These are phyloP conservation scores for Tauraco hartlaubi DNA, from an alignment of 2,797 vertebrate genomes.

Conservation along the genomic window DNA sequence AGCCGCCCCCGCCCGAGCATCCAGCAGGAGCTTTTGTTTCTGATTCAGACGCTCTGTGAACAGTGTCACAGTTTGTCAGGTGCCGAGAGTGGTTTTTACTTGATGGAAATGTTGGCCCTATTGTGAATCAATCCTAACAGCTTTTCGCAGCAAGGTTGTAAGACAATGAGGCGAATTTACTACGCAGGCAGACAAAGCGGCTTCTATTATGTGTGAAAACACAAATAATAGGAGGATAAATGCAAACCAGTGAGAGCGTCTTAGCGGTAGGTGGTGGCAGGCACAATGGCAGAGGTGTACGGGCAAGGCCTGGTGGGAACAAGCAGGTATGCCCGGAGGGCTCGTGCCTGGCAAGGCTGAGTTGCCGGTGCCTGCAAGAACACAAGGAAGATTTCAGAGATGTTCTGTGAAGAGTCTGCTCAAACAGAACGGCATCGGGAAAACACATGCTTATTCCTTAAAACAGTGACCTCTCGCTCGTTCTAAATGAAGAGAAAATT, in stretches of 20 bases:
- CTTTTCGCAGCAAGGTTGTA: slow-evolving; percentile 62
- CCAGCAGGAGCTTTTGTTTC: not conserved
- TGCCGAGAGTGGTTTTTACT: slow-evolving; percentile 42
- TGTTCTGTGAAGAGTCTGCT: not conserved
- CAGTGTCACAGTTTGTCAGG: slow-evolving; percentile 53
- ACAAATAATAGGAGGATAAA: slow-evolving; percentile 75
- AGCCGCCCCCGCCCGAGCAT: fast-evolving
- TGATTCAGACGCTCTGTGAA: slow-evolving; percentile 19
- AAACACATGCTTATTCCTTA: not conserved
- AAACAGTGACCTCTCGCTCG: not conserved
- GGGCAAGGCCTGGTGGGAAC: slow-evolving; percentile 20
- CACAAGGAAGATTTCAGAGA: not conserved
- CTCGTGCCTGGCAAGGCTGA: not conserved
- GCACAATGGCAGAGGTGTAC: slow-evolving; percentile 46
- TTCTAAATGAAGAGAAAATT: not conserved
- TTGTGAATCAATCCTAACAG: slow-evolving; percentile 68
- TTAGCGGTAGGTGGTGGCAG: not conserved
- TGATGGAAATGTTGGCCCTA: slow-evolving; percentile 66
- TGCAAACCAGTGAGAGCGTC: slow-evolving; percentile 53
- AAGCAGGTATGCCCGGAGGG: not conserved
- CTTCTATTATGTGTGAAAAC: slow-evolving; percentile 65
- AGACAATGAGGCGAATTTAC: slow-evolving; percentile 77
- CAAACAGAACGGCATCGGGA: not conserved
- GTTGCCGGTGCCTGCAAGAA: not conserved
- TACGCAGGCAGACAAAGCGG: slow-evolving; percentile 63